Percentiles rank a stretch among this genome's conserved stretches.
These are phyloP conservation scores for Acrocephalus scirpaceus DNA, from an alignment of 2,797 vertebrate genomes.

Conservation along the genomic window DNA sequence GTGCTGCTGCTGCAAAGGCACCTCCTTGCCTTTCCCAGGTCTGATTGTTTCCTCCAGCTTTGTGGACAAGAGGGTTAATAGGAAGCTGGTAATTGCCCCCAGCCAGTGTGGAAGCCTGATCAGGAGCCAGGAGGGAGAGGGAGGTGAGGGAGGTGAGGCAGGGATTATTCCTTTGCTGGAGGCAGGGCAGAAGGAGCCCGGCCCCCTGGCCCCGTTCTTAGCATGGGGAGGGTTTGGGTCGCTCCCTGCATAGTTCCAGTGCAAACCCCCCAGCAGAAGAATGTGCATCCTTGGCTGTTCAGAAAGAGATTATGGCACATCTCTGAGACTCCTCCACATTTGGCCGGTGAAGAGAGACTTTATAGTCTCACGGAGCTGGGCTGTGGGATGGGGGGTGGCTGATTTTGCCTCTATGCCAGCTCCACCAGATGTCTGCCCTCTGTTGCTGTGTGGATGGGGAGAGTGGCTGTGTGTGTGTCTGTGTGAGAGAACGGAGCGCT, in stretches of 20 bases:
- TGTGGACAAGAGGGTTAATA: background rate
- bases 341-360: background rate
- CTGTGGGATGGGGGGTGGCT: background rate
- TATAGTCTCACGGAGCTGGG: background rate
- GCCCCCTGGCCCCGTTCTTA: background rate
- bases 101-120: background rate
- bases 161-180: background rate
- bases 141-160: background rate
- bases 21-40: background rate
- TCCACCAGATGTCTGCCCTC: background rate
- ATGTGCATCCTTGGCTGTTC: background rate
- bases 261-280: rapidly evolving
- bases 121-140: background rate
- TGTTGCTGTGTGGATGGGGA: background rate
- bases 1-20: background rate
- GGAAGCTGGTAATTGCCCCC: background rate
- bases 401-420: background rate
- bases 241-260: background rate
- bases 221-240: background rate
- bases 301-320: background rate
- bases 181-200: rapidly evolving
- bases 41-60: background rate
- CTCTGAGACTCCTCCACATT: background rate
- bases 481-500: rapidly evolving
- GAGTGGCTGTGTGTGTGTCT: background rate